These are phyloP conservation scores for Intellagama lesueurii DNA, from an alignment of 2,797 vertebrate species.

Conservation along the genomic window DNA sequence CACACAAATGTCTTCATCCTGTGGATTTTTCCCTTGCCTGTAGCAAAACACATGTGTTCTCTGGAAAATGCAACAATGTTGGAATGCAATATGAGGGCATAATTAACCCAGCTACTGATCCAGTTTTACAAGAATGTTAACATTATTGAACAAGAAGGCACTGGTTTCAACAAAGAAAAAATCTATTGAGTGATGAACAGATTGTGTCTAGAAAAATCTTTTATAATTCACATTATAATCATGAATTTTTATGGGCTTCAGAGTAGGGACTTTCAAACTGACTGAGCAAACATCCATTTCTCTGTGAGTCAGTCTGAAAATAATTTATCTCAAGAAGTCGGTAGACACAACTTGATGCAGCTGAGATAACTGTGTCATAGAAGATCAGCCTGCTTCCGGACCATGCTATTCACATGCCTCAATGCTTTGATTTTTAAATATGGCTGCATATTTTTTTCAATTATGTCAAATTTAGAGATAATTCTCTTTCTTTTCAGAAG, in stretches of 20 bases:
- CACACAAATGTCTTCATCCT: not conserved
- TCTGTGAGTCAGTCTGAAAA: constrained; percentile 41
- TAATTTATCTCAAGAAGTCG: constrained; percentile 57
- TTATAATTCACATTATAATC: constrained; percentile 62
- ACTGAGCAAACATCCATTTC: constrained; percentile 57
- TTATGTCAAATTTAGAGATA: not conserved
- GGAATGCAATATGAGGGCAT: not conserved
- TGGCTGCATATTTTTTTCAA: not conserved
- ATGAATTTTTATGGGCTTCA: constrained; percentile 60
- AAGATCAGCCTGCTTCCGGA: constrained; percentile 18
- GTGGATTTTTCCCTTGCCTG: not conserved
- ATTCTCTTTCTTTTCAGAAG: not conserved
- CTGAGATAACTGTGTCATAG: constrained; percentile 53
- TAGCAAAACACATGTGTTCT: not conserved
- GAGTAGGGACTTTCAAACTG: constrained; percentile 59
- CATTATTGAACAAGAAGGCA: not conserved
- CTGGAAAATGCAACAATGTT: not conserved
- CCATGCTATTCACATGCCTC: constrained; percentile 1
- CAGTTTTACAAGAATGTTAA: constrained; percentile 17
- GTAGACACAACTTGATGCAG: constrained; percentile 38
- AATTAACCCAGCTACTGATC: constrained; percentile 1
- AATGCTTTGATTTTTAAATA: constrained; percentile 2
- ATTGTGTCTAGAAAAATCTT: constrained; percentile 61
- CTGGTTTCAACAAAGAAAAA: not conserved
- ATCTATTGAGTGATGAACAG: constrained; percentile 16